Conservation (phyloP, 2,113 vertebrate genomes). For the Turnix velox region DNA sequence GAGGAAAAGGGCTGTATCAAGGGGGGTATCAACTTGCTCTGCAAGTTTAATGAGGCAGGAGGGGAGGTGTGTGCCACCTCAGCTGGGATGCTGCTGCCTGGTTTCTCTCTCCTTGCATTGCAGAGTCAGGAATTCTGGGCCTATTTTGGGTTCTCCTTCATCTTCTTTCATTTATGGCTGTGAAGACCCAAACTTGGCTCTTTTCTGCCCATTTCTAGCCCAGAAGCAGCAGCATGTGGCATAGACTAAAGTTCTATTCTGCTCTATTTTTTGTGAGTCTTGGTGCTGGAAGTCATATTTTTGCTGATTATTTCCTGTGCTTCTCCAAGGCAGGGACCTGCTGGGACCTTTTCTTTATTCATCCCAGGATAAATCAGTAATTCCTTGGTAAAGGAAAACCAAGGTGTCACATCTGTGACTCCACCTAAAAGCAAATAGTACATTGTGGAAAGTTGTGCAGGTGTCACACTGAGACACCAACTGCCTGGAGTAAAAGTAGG, state of each 20-base stretch:
- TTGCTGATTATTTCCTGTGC: background rate
- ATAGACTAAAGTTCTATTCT: background rate
- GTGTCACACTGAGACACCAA: background rate
- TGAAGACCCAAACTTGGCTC: background rate
- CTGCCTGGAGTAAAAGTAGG: background rate
- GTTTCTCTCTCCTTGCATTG: background rate
- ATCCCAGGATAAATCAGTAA: background rate
- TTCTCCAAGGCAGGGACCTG: background rate
- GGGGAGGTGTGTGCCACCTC: background rate
- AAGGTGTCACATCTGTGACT: accelerated
- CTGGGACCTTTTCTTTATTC: background rate
- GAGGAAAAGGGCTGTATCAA: background rate
- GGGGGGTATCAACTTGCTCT: background rate
- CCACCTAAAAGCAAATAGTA: accelerated
- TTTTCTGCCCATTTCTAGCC: background rate
- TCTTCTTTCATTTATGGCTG: background rate
- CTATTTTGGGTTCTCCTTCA: background rate
- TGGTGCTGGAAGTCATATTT: background rate
- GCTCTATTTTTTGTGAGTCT: background rate
- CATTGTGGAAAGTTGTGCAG: background rate
- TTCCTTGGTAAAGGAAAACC: background rate
- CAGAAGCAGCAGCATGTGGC: background rate
- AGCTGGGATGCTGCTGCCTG: accelerated
- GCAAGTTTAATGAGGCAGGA: constrained; percentile 72
- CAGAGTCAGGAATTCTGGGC: background rate